A percentile compares a stretch with the other conserved stretches of the same genome.
These are phyloP conservation scores for Phenganax stokvisi DNA, from an alignment of 92 coral and sea anemone genomes.

Conservation along the genomic window DNA sequence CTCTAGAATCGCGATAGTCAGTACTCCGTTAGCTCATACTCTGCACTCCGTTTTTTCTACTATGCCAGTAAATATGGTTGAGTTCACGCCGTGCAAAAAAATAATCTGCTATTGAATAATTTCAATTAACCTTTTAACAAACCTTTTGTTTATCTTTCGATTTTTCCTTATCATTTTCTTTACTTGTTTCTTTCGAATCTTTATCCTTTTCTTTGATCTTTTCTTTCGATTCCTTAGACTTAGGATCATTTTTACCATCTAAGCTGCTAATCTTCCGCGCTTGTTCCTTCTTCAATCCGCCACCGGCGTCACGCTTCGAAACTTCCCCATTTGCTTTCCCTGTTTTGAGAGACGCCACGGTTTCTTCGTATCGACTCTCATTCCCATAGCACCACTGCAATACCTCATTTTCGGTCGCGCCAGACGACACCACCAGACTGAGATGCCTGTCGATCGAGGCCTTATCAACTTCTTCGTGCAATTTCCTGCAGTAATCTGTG, in stretches of 20 bases:
- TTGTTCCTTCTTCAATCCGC: neutral
- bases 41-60: no score
- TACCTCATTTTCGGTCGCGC: neutral
- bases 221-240: neutral
- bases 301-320: slow-evolving; percentile 38
- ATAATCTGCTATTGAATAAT: neutral
- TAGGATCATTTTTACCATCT: neutral
- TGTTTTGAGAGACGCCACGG: slow-evolving; percentile 1
- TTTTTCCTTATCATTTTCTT: slow-evolving; percentile 10
- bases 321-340: neutral
- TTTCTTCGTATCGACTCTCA: slow-evolving; percentile 24
- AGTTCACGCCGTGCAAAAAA: neutral
- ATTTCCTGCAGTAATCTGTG: slow-evolving; percentile 13
- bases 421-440: neutral
- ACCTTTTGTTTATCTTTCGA: slow-evolving; percentile 22
- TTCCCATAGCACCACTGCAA: slow-evolving; percentile 24
- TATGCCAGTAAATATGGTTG: no score
- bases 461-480: slow-evolving; percentile 20
- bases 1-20: no score
- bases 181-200: slow-evolving; percentile 1
- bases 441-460: neutral
- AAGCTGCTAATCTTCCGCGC: neutral
- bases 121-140: neutral
- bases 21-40: no score
- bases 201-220: neutral